Percentiles rank a stretch among this genome's conserved stretches.
These are phyloP conservation scores for Laspeyria flexula DNA, from an alignment of 2,888 invertebrate genomes.

Conservation along the genomic window DNA sequence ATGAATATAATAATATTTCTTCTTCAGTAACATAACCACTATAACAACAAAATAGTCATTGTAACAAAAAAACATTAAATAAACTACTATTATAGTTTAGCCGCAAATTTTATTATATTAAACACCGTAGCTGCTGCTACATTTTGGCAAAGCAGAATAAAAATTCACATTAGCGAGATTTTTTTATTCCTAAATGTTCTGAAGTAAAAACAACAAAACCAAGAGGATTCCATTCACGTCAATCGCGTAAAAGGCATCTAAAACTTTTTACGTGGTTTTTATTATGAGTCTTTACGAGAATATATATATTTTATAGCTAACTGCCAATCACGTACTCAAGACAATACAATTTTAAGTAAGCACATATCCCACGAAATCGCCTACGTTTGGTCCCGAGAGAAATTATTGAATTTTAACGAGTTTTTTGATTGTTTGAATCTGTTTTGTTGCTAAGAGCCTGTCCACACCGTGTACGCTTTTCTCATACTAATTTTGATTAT, in stretches of 20 bases:
- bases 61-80: too few relatives aligned
- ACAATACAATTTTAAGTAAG: conserved; percentile 12
- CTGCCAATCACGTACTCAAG: conserved; percentile 22
- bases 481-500: too few relatives aligned
- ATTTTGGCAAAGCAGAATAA: too few relatives aligned
- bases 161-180: too few relatives aligned
- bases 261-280: conserved; percentile 15
- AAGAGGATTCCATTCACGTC: conserved; percentile 10
- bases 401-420: conserved; percentile 60
- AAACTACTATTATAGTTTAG: too few relatives aligned
- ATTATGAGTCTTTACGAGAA: conserved; percentile 11
- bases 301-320: conserved; percentile 12
- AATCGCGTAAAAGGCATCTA: conserved; percentile 11
- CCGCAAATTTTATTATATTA: too few relatives aligned
- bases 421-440: conserved; percentile 27
- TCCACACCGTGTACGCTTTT: too few relatives aligned
- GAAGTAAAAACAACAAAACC: neutral
- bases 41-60: too few relatives aligned
- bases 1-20: too few relatives aligned
- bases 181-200: too few relatives aligned
- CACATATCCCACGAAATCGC: conserved; percentile 34
- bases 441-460: conserved; percentile 51
- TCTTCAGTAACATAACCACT: too few relatives aligned
- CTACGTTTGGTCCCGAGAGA: conserved; percentile 50
- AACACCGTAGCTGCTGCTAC: too few relatives aligned